Conservation (phyloP, 2,113 vertebrate species). For the Mus spicilegus region DNA sequence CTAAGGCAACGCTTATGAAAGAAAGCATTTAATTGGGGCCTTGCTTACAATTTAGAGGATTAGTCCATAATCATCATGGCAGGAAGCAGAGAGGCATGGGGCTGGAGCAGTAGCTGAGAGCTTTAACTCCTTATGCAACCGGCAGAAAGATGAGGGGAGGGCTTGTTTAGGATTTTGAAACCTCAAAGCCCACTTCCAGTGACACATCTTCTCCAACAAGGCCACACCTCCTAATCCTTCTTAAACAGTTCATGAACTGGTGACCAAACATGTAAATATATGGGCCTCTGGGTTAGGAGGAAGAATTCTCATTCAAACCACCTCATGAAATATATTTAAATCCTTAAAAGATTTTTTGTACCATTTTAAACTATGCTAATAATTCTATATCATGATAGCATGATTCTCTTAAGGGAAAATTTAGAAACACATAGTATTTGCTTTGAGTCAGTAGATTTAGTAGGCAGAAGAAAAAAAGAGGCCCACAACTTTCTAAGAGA, state of each 20-base stretch:
- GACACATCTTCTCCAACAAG: not conserved
- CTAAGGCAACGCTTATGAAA: not conserved
- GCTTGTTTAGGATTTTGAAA: not conserved
- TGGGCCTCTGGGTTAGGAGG: not conserved
- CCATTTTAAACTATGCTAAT: conserved; percentile 19
- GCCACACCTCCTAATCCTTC: not conserved
- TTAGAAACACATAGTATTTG: conserved; percentile 37
- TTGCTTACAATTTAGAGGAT: not conserved
- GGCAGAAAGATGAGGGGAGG: not conserved
- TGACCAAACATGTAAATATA: not conserved
- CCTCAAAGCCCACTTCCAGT: not conserved
- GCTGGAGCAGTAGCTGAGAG: not conserved
- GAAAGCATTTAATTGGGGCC: not conserved
- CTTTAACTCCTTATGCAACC: not conserved
- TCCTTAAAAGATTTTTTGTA: not conserved
- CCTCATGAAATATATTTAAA: not conserved
- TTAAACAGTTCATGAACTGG: not conserved
- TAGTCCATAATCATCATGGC: not conserved
- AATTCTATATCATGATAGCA: not conserved
- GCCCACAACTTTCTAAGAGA: not conserved
- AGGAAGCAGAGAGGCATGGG: not conserved
- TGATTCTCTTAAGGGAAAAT: conserved; percentile 21
- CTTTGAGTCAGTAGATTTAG: conserved; percentile 19
- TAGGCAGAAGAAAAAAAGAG: not conserved
- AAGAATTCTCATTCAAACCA: not conserved